Evolutionary conservation across 2,797 vertebrate species (phyloP).

Genomic region (Pseudomugil gertrudae): DNA sequence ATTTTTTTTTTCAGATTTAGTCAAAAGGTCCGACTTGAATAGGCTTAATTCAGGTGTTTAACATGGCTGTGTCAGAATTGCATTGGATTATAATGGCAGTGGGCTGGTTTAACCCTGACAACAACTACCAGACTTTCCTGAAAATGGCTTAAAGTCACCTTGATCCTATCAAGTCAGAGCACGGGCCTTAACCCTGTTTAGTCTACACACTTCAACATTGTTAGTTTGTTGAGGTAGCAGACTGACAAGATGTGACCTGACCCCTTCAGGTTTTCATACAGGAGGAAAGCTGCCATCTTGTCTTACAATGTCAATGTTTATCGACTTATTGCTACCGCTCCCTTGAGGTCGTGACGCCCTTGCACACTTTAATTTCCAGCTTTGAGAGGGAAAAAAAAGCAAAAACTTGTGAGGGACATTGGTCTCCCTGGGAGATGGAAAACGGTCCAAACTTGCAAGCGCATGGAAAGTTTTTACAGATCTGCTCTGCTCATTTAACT

Average conservation of each 20-base stretch:
- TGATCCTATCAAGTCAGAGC: conserved; percentile 8
- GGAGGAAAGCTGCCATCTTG: conserved; percentile 69
- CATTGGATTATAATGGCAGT: conserved; percentile 17
- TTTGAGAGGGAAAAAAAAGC: conserved; percentile 14
- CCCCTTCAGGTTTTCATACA: conserved; percentile 49
- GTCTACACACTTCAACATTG: conserved; percentile 64
- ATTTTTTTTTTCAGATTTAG: too few species aligned
- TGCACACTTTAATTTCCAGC: conserved; percentile 50
- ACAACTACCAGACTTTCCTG: conserved; percentile 35
- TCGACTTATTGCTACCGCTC: conserved; percentile 51
- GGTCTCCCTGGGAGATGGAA: conserved; percentile 31
- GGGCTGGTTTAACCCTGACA: conserved; percentile 14
- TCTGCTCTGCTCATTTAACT: conserved; percentile 30
- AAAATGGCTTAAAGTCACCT: conserved; percentile 44
- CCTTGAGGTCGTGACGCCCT: conserved; percentile 44
- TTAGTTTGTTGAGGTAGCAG: conserved; percentile 71
- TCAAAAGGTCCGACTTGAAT: too few species aligned
- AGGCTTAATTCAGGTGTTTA: too few species aligned
- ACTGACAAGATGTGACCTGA: conserved; percentile 70
- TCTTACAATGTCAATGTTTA: conserved; percentile 76
- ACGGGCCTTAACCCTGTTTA: conserved; percentile 61
- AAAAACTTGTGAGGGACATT: conserved; percentile 11
- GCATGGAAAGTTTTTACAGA: conserved; percentile 35
- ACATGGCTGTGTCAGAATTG: conserved; percentile 22
- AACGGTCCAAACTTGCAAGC: conserved; percentile 3